Conservation (phyloP, 2,888 invertebrate genomes). For the Tridacna crocea region DNA sequence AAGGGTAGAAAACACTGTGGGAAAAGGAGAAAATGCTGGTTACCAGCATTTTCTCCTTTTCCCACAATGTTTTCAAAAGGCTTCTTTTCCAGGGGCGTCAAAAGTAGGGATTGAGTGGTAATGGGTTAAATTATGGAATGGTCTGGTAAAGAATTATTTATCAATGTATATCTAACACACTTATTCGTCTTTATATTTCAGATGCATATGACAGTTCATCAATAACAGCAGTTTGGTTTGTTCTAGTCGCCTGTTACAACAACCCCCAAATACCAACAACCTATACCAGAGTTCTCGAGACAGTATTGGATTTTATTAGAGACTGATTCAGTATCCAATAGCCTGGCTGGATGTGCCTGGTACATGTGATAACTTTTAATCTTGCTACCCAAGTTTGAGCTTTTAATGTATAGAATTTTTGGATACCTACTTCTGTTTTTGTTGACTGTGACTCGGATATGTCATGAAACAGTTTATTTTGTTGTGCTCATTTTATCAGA, state of each 20-base stretch:
- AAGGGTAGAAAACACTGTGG: not conserved
- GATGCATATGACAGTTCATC: constrained; percentile 15
- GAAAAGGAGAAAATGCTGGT: constrained; percentile 5
- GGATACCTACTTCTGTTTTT: no score
- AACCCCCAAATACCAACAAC: not conserved
- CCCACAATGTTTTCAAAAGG: not conserved
- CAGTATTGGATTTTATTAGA: not conserved
- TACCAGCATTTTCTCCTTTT: not conserved
- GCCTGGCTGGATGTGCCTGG: not conserved
- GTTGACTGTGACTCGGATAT: no score
- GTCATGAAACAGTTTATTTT: no score
- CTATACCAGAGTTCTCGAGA: not conserved
- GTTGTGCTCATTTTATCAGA: no score
- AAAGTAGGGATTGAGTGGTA: not conserved
- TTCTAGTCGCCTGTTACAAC: not conserved
- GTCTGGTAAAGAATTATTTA: not conserved
- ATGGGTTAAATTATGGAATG: not conserved
- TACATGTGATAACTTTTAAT: not conserved
- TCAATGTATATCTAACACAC: constrained; percentile 9
- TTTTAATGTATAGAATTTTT: not conserved
- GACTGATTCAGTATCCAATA: not conserved
- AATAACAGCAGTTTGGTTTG: constrained; percentile 1
- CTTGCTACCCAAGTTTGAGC: not conserved
- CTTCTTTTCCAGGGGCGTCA: not conserved
- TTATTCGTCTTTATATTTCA: constrained; percentile 14